Conservation (phyloP, 2,113 vertebrate species). For the Mustelus asterias region DNA sequence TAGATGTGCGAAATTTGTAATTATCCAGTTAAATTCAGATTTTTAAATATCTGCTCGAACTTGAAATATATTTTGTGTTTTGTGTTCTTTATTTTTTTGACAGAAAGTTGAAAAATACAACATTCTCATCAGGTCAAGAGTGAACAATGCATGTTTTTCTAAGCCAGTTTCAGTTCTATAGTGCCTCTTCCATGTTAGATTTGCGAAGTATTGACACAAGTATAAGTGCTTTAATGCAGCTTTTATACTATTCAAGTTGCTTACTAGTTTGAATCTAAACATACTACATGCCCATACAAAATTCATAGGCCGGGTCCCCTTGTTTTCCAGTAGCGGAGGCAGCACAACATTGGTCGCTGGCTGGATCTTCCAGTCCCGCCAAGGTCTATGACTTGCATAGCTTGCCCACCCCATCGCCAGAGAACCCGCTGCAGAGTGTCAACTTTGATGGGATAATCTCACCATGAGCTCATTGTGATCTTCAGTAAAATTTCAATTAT, state of each 20-base stretch:
- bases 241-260: not conserved
- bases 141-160: not conserved
- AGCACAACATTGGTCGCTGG: too few species aligned
- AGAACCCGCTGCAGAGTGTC: too few species aligned
- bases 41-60: not conserved
- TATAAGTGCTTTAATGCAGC: not conserved
- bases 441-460: not conserved
- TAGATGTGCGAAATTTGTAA: not conserved
- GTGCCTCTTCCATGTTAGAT: not conserved
- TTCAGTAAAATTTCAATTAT: not conserved
- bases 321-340: too few species aligned
- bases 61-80: not conserved
- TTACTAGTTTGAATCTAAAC: not conserved
- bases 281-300: not conserved
- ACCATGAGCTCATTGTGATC: not conserved
- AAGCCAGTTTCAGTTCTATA: not conserved
- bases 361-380: too few species aligned
- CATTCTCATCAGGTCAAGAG: not conserved
- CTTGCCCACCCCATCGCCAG: too few species aligned
- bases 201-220: not conserved
- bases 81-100: not conserved
- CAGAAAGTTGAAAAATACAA: not conserved
- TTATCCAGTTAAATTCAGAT: not conserved
- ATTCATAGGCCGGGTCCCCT: not conserved
- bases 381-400: too few species aligned